Evolutionary conservation across 2,113 vertebrate genomes (phyloP).

Genomic region (Ondatra zibethicus): DNA sequence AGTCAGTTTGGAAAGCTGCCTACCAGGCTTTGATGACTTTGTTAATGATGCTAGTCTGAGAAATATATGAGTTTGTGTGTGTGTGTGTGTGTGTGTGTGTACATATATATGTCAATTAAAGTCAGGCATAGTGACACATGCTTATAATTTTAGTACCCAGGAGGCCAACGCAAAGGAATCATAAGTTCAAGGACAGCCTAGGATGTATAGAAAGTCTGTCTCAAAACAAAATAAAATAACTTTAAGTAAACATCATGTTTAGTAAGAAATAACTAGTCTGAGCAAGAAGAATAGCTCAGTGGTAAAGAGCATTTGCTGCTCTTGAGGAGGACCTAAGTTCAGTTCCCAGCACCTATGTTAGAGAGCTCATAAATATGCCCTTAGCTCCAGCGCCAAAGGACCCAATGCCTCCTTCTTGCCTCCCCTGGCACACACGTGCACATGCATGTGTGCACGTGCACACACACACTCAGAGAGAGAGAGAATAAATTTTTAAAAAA

Average conservation of each 20-base stretch:
- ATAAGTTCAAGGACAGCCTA: background rate
- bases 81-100: background rate
- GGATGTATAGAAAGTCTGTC: background rate
- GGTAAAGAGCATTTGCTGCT: background rate
- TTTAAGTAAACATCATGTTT: constrained; percentile 27
- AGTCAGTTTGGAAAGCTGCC: constrained; percentile 31
- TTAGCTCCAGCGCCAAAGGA: background rate
- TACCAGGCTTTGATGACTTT: background rate
- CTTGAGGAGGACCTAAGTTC: background rate
- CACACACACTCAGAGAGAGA: background rate
- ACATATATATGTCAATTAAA: background rate
- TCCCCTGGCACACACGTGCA: background rate
- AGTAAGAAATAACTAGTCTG: constrained; percentile 42
- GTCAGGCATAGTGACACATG: background rate
- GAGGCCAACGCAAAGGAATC: background rate
- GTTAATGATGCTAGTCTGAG: constrained; percentile 32
- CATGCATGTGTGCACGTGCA: background rate
- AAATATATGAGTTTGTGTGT: background rate
- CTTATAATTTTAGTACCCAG: background rate
- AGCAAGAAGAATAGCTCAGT: background rate
- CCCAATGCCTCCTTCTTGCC: background rate
- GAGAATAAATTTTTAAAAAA: background rate
- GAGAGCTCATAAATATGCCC: background rate
- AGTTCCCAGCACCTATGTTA: background rate
- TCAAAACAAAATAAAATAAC: background rate